Base-by-base conservation (phyloP, 2,113 vertebrate genomes). In the Nanorana parkeri region DNA sequence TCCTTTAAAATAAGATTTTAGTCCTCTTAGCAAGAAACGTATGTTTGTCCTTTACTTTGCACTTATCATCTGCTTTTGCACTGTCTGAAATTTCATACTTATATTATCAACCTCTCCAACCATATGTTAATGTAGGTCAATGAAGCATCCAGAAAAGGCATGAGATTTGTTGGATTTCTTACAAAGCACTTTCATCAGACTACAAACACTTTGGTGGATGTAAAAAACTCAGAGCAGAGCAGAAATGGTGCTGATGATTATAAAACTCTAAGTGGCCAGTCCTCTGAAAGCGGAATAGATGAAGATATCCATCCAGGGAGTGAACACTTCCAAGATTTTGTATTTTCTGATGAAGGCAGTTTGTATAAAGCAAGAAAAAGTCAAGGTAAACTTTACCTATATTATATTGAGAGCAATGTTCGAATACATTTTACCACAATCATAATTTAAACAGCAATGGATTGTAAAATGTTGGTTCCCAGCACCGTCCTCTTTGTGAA, bases 141-240 rank as follows among this genome's bases (percentile, higher is more conserved):
- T 32, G 93, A 91, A 85, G 94, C 93, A 71, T 94, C 94, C 20
- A 94, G 92, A 20, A 94, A 91, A 83, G 96, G 96, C 17, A 95
- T 95, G 92, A 94, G 92, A 61, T 98, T 99, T 82, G 92, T 99
- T 47, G 96, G 96, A 61, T 97, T 97, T 15, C 79, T 98, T 77
- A 93, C 92, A 0, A 96, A 98, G 77, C 93, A 94, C 68, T 77
- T 81, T 78, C 73, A 89, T 64, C 87, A 87, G 0, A 65, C 90
- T 58, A 83, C 83, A 63, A 88, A 55, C 4, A 71, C 26, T 16
- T 47, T 66, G 60, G 2, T 63, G 0, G 90, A 90, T 17, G 85
- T 87, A 3, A 61, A 71, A 54, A 84, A 84, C 79, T 87, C 79
- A 80, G 88, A 81, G 0, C 87, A 68, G 26, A 89, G 88, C 4